phyloP scores from a whole-genome alignment of 2,113 vertebrate genomes.

The Forbesichthys papilliferus region DNA sequence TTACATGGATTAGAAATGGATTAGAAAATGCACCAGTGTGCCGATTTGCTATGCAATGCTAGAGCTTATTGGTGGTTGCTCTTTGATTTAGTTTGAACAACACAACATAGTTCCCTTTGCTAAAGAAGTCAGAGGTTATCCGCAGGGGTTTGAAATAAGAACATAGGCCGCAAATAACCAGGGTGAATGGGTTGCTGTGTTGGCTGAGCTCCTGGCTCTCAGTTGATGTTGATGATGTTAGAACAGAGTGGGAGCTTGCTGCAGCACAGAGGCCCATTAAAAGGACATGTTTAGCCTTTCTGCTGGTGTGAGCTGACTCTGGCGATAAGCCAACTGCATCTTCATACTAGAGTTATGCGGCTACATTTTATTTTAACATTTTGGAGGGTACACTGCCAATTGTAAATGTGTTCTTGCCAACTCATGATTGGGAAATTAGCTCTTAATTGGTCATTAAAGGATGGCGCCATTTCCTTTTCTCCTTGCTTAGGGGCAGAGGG shows the following conservation, averaged over 20 bases:
- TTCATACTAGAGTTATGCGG: not conserved
- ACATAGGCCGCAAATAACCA: too few relatives aligned
- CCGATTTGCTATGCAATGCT: not conserved
- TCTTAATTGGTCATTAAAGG: too few relatives aligned
- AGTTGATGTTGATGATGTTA: not conserved
- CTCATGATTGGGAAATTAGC: too few relatives aligned
- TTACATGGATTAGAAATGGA: not conserved
- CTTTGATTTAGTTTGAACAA: too few relatives aligned
- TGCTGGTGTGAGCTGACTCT: not conserved
- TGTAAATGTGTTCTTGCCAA: too few relatives aligned
- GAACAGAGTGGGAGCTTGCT: not conserved
- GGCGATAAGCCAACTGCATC: not conserved
- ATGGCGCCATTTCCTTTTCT: slow-evolving; percentile 21
- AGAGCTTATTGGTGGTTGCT: too few relatives aligned
- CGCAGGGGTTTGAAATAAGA: too few relatives aligned
- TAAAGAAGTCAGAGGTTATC: too few relatives aligned
- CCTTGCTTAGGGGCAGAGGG: slow-evolving; percentile 75
- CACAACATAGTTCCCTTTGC: too few relatives aligned
- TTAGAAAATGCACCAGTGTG: not conserved
- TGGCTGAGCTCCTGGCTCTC: too few relatives aligned
- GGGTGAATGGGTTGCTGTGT: too few relatives aligned
- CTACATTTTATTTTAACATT: not conserved
- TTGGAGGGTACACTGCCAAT: too few relatives aligned
- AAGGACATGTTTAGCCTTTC: not conserved
- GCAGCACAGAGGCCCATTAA: not conserved